phyloP scores from a whole-genome alignment of 1,140 invertebrate species.

The Phymorhynchus buccinoides region DNA sequence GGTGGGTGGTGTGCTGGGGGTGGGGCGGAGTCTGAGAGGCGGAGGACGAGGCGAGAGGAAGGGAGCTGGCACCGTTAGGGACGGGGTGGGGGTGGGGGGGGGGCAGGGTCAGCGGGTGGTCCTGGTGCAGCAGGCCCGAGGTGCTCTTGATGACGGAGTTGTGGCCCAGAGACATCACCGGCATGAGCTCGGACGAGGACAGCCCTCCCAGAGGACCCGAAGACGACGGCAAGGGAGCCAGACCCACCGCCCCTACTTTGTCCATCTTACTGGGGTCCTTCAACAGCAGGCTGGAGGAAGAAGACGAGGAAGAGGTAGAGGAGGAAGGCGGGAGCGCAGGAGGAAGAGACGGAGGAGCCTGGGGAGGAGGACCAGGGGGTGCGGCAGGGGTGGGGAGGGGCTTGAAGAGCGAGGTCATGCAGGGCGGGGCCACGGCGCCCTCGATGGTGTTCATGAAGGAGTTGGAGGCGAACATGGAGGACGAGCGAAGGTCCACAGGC shows the following conservation, averaged over 20 bases:
- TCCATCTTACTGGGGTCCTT: conserved; percentile 45
- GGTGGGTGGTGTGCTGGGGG: conserved; percentile 20
- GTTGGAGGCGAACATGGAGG: conserved; percentile 59
- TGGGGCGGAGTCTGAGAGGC: conserved; percentile 17
- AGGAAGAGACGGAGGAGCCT: conserved; percentile 41
- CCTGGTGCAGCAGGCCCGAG: conserved; percentile 40
- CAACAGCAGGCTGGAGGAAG: conserved; percentile 35
- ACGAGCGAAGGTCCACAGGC: conserved; percentile 63
- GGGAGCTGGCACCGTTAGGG: conserved; percentile 25
- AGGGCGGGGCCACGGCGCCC: conserved; percentile 47
- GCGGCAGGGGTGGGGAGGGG: conserved; percentile 40
- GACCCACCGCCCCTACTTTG: not conserved
- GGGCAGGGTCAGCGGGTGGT: not conserved
- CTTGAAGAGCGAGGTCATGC: conserved; percentile 46
- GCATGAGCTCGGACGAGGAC: conserved; percentile 44
- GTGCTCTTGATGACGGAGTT: conserved; percentile 67
- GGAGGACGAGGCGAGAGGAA: conserved; percentile 35
- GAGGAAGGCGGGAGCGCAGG: no score
- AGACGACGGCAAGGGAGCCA: not conserved
- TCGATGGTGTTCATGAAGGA: conserved; percentile 54
- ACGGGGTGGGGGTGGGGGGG: not conserved
- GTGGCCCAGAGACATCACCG: conserved; percentile 51
- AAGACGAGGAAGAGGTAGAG: conserved; percentile 36
- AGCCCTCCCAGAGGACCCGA: conserved; percentile 40
- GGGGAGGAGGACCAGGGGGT: conserved; percentile 26